Conservation (phyloP, 64 coral and sea anemone species). For the Porites lutea region DNA sequence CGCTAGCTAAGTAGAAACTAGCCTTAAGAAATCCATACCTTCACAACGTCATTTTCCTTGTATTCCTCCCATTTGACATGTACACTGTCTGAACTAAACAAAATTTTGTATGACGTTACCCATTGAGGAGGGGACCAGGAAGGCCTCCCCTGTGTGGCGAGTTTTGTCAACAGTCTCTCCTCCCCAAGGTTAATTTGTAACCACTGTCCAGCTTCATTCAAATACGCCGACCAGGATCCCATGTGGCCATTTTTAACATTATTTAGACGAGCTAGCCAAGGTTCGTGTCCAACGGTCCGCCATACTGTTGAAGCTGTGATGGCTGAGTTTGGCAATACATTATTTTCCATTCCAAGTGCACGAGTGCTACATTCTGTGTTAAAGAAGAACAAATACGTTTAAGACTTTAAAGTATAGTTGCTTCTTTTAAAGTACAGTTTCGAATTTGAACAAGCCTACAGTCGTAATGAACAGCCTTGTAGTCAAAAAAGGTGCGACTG, state of each 20-base stretch:
- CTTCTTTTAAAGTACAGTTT: too few relatives aligned
- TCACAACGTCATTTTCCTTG: background rate
- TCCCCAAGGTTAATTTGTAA: conserved; percentile 2
- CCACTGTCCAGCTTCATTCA: background rate
- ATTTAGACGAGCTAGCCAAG: background rate
- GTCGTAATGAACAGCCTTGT: too few relatives aligned
- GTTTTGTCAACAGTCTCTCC: background rate
- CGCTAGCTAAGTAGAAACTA: too few relatives aligned
- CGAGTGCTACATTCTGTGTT: background rate
- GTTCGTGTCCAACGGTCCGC: background rate
- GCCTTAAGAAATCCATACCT: background rate
- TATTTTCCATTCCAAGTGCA: conserved; percentile 10
- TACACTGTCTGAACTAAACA: background rate
- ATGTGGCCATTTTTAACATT: background rate
- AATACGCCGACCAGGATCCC: background rate
- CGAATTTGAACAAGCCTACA: too few relatives aligned
- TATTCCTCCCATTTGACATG: background rate
- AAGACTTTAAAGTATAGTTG: too few relatives aligned
- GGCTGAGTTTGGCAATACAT: background rate
- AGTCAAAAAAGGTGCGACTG: too few relatives aligned
- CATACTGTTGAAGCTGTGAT: background rate
- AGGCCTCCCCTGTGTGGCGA: conserved; percentile 18
- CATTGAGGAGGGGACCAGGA: background rate
- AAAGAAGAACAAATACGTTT: too few relatives aligned
- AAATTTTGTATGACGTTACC: conserved; percentile 14